Percentiles rank a stretch among this genome's conserved stretches.
phyloP scores from a whole-genome alignment of 2,888 invertebrate species.

The Patella depressa region DNA sequence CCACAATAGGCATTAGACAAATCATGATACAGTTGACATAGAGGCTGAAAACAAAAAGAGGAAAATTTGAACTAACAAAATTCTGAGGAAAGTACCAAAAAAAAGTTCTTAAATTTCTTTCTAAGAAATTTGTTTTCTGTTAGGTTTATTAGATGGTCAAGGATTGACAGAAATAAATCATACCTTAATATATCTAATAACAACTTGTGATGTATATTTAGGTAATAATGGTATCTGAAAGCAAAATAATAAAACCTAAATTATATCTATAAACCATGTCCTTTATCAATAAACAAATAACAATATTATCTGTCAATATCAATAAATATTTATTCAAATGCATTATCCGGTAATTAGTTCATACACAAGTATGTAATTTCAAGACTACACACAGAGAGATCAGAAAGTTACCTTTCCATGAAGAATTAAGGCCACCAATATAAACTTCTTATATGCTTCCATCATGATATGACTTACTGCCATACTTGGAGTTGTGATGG shows the following conservation, averaged over 20 bases:
- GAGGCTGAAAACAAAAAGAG: constrained; percentile 52
- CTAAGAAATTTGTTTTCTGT: constrained; percentile 5
- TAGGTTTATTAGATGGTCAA: neutral
- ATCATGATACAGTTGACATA: constrained; percentile 84
- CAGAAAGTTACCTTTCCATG: constrained; percentile 83
- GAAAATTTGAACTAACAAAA: neutral
- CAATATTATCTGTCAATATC: too few relatives aligned
- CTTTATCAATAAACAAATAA: neutral
- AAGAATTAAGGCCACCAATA: constrained; percentile 90
- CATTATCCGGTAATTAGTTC: too few relatives aligned
- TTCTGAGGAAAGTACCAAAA: neutral
- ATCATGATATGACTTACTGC: constrained; percentile 95
- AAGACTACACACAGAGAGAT: neutral
- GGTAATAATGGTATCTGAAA: constrained; percentile 79
- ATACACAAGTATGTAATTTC: too few relatives aligned
- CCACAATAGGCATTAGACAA: constrained; percentile 85
- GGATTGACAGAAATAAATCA: constrained; percentile 17
- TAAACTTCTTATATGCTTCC: constrained; percentile 96
- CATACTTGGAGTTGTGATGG: constrained; percentile 87
- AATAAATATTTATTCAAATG: too few relatives aligned
- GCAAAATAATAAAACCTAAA: constrained; percentile 18
- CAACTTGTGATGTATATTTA: constrained; percentile 92
- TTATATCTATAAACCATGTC: neutral
- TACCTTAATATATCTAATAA: constrained; percentile 75
- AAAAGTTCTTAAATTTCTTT: neutral